These are phyloP conservation scores for Drosophila neoperkinsi DNA, from an alignment of 2,888 invertebrate genomes.

Conservation along the genomic window DNA sequence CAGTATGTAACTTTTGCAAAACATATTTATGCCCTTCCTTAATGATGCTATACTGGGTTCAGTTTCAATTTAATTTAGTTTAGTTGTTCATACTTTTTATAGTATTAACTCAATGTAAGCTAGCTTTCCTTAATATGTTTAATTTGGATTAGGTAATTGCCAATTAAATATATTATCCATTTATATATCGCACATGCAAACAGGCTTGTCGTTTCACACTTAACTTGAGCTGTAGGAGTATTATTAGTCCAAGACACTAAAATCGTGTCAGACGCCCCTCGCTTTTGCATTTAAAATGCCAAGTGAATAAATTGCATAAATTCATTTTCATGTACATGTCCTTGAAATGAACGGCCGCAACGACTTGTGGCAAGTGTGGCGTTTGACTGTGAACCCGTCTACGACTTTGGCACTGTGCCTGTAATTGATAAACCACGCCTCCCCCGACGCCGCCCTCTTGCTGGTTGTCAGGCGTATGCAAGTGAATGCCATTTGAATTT, in stretches of 20 bases:
- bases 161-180: background rate
- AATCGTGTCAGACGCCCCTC: slow-evolving; percentile 23
- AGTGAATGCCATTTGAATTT: slow-evolving; percentile 73
- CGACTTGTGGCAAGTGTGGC: slow-evolving; percentile 59
- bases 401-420: slow-evolving; percentile 50
- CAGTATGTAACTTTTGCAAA: too few relatives aligned
- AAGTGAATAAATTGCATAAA: slow-evolving; percentile 26
- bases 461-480: slow-evolving; percentile 49
- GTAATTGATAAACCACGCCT: slow-evolving; percentile 58
- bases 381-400: slow-evolving; percentile 59
- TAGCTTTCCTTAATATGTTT: background rate
- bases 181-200: background rate
- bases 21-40: too few relatives aligned
- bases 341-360: slow-evolving; percentile 57
- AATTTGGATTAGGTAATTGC: background rate
- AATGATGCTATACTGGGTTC: too few relatives aligned
- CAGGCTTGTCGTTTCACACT: background rate
- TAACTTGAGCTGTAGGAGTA: background rate
- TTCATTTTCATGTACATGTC: slow-evolving; percentile 49
- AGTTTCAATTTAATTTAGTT: background rate
- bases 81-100: background rate
- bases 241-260: background rate
- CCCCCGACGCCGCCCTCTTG: background rate
- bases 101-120: background rate
- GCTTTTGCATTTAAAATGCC: slow-evolving; percentile 58